Evolutionary conservation across 2,113 vertebrate species (phyloP).

Genomic region (Chamaetylas fuelleborni): DNA sequence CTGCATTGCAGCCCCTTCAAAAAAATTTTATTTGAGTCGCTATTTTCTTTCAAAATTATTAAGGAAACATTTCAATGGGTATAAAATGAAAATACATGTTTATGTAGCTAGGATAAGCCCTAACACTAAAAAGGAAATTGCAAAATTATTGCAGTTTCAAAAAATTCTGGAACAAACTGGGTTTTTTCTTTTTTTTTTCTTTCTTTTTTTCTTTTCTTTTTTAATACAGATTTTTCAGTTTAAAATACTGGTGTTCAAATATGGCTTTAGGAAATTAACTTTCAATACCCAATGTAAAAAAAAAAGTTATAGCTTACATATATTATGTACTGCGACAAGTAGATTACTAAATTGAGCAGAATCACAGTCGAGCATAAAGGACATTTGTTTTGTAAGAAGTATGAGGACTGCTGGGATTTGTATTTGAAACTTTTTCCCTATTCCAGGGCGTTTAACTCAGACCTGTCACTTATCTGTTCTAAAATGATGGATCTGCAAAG

Average conservation of each 20-base stretch:
- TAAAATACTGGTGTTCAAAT: neutral
- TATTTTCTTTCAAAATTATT: neutral
- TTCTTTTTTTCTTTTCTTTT: neutral
- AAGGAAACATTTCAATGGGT: neutral
- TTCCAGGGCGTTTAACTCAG: neutral
- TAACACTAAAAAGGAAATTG: neutral
- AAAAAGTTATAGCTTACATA: neutral
- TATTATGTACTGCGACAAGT: neutral
- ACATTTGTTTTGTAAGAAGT: neutral
- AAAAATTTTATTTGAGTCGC: neutral
- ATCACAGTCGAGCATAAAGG: neutral
- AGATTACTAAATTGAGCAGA: neutral
- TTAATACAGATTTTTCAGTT: neutral
- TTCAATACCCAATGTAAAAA: neutral
- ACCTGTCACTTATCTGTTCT: neutral
- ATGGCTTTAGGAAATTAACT: neutral
- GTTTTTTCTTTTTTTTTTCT: rapidly evolving
- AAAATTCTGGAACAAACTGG: neutral
- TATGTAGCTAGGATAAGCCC: neutral
- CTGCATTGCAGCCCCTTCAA: neutral
- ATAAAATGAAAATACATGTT: neutral
- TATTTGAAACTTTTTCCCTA: slow-evolving; percentile 5
- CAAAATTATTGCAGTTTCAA: neutral
- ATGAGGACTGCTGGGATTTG: neutral
- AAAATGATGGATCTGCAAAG: neutral